Conservation (phyloP, 2,888 invertebrate species). For the Hartigia nigra region DNA sequence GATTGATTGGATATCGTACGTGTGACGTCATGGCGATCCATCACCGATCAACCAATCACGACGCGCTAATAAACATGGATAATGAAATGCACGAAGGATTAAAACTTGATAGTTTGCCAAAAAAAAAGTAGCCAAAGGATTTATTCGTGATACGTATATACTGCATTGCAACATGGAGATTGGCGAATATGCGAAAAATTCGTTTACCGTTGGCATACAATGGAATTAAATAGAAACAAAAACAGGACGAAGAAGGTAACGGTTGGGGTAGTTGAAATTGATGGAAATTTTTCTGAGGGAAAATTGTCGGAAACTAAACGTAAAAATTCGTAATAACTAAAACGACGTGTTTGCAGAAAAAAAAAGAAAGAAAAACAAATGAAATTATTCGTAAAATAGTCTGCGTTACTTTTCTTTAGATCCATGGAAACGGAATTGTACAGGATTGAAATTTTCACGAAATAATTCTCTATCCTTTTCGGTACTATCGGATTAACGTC, state of each 20-base stretch:
- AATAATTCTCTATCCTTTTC: conserved; percentile 1
- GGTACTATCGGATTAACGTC: conserved; percentile 10
- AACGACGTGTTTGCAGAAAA: neutral
- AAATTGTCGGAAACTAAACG: neutral
- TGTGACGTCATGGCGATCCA: conserved; percentile 47
- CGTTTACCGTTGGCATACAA: neutral
- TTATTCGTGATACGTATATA: neutral
- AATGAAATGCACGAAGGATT: conserved; percentile 45
- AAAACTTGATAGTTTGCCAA: conserved; percentile 9
- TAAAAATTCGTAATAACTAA: neutral
- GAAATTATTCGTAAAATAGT: neutral
- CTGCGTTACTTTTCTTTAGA: neutral
- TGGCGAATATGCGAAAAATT: neutral
- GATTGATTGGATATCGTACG: conserved; percentile 50
- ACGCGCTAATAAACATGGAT: conserved; percentile 49
- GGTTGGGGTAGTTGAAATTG: neutral
- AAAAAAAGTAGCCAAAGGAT: neutral
- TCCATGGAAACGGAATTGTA: neutral
- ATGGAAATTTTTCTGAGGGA: neutral
- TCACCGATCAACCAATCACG: conserved; percentile 46
- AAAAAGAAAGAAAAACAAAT: conserved; percentile 1
- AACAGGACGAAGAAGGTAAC: neutral
- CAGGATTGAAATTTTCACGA: conserved; percentile 11
- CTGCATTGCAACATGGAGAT: neutral
- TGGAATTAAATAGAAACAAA: conserved; percentile 1